Percentiles rank a stretch among this genome's conserved stretches.
phyloP scores from a whole-genome alignment of 2,113 vertebrate genomes.

The Glaucomys volans region DNA sequence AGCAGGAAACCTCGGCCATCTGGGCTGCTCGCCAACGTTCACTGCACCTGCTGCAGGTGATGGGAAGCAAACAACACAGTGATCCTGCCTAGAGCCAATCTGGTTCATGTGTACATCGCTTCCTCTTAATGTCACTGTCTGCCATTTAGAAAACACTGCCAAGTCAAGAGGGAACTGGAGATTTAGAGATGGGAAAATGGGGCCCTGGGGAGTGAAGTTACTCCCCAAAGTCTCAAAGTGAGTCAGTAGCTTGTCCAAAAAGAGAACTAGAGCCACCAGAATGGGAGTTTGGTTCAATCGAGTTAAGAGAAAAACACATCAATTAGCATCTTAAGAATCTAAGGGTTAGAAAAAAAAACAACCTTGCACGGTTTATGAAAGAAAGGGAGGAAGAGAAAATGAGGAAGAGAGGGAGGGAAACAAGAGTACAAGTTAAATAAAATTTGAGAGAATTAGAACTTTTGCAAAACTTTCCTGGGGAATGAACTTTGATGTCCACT shows the following conservation, averaged over 20 bases:
- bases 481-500: slow-evolving; percentile 1
- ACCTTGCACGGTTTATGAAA: background rate
- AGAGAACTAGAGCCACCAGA: background rate
- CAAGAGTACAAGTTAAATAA: background rate
- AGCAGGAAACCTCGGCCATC: background rate
- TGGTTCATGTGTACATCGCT: background rate
- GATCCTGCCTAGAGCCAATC: background rate
- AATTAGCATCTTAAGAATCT: background rate
- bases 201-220: background rate
- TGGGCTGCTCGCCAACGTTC: background rate
- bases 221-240: slow-evolving; percentile 8
- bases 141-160: background rate
- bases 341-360: background rate
- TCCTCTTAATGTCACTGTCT: background rate
- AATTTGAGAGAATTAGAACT: background rate
- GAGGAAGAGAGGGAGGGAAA: no score
- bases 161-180: background rate
- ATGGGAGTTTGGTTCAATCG: background rate
- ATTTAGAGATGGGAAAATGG: background rate
- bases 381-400: background rate
- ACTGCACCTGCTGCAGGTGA: background rate
- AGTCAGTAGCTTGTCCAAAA: slow-evolving; percentile 2
- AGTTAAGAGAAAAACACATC: background rate
- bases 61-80: background rate
- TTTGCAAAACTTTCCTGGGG: background rate